Evolutionary conservation across 1,140 invertebrate species (phyloP), one percentile per base, ranked within the genome.

Genomic region (Vanessa atalanta): DNA sequence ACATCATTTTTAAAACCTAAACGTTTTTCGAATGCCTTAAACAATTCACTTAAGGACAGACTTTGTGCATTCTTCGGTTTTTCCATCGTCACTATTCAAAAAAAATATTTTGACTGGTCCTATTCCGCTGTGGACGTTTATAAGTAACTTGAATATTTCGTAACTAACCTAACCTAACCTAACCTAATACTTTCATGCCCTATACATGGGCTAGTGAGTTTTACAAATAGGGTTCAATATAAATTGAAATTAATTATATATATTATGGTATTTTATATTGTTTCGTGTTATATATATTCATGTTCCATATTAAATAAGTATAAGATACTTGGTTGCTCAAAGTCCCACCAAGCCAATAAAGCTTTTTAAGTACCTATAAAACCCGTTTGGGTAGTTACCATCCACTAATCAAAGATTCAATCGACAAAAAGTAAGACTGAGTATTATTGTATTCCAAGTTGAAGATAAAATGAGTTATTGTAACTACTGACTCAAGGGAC

Each of bases 1-100:
- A 92, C 83, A 13, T 89, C 87, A 70, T 91, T 92, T 82, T 90
- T 78, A 66, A 89, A 91, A 8, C 87, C 87, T 37, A 91, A 78
- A 57, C 65, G 80, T 73, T 89, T 90, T 76, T 91, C 89, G 60
- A 91, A 85, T 43, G 67, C 65, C 15, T 79, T 81, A 26, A 92
- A 81, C 70, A 80, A 74, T 84, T 88, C 83, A 84, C 81, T 81
- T 0, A 88, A 13, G 12, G 79, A 81, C 12, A 71, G 47, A 55
- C 70, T 47, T 14, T 53, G 61, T 72, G 77, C 81, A 43, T 70
- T 76, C 63, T 83, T 76, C 55, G 31, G 47, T 68, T 74, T 78
- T 57, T 79, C 82, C 75, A 82, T 86, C 37, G 67, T 63, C 16
- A 43, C 53, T 66, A 9, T 51, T 23, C 12, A 0, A 16, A 13